These are phyloP conservation scores for Temnothorax curvispinosus DNA, from an alignment of 1,140 invertebrate species.

Conservation along the genomic window DNA sequence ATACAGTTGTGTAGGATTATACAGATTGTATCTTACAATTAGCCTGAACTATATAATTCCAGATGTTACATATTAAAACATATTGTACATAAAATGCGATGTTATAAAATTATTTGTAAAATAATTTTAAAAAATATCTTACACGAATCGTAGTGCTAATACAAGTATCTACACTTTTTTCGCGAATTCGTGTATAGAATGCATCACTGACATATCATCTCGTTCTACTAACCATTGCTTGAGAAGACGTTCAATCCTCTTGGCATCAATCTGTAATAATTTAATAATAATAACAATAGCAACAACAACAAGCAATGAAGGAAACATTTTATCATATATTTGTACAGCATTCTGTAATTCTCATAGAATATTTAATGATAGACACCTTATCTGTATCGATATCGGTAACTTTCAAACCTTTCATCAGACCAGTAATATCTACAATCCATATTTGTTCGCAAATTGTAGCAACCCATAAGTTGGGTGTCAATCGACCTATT, in stretches of 20 bases:
- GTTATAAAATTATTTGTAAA: not conserved
- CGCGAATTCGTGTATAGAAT: slow-evolving; percentile 61
- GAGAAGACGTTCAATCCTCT: slow-evolving; percentile 69
- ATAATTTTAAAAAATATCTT: not conserved
- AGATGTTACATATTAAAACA: not conserved
- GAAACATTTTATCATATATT: slow-evolving; percentile 6
- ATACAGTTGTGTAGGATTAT: not conserved
- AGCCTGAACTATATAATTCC: not conserved
- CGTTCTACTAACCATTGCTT: slow-evolving; percentile 71
- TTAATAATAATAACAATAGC: slow-evolving; percentile 26
- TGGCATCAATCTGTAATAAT: slow-evolving; percentile 65
- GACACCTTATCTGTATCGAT: slow-evolving; percentile 61
- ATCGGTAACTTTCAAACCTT: slow-evolving; percentile 65
- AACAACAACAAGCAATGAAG: not conserved
- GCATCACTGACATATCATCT: slow-evolving; percentile 74
- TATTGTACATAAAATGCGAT: slow-evolving; percentile 13
- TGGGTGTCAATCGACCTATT: slow-evolving; percentile 70
- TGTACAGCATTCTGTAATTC: not conserved
- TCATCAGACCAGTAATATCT: slow-evolving; percentile 66
- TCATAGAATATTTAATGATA: slow-evolving; percentile 19
- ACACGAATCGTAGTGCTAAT: not conserved
- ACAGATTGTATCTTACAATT: not conserved
- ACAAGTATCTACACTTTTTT: slow-evolving; percentile 23
- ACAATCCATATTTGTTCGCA: slow-evolving; percentile 73
- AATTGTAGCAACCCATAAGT: slow-evolving; percentile 75